Conservation (phyloP, 2,888 invertebrate genomes). For the Acholoe squamosa region DNA sequence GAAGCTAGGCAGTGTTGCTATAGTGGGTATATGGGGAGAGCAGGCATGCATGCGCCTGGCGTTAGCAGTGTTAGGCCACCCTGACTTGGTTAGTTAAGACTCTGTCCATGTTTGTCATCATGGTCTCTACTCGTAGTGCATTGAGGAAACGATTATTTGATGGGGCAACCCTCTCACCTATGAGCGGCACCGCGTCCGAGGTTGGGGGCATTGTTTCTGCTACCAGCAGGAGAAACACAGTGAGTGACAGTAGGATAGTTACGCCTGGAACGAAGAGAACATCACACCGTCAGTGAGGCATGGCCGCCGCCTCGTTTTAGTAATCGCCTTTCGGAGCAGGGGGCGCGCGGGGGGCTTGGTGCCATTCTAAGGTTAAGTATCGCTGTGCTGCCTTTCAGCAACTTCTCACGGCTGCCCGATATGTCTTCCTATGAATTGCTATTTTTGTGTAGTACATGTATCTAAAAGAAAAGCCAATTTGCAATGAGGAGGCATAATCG, state of each 20-base stretch:
- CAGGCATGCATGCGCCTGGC: constrained; percentile 9
- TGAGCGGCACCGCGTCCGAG: constrained; percentile 98
- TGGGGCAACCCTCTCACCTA: constrained; percentile 88
- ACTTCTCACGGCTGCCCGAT: neutral
- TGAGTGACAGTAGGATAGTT: constrained; percentile 97
- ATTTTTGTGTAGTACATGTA: too few species aligned
- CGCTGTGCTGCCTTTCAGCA: neutral
- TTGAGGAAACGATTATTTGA: constrained; percentile 59
- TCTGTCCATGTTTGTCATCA: constrained; percentile 63
- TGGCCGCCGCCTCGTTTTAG: neutral
- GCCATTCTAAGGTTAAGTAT: neutral
- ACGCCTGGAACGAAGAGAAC: constrained; percentile 89
- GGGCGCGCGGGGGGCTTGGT: constrained; percentile 32
- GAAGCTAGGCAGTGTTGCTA: constrained; percentile 3
- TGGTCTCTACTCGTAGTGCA: constrained; percentile 48
- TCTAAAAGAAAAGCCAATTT: too few species aligned
- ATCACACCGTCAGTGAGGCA: constrained; percentile 30
- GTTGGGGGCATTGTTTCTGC: constrained; percentile 99
- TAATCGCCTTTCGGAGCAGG: neutral
- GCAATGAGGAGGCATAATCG: too few species aligned
- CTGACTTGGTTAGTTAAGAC: constrained; percentile 31
- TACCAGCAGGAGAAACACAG: constrained; percentile 99
- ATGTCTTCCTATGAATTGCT: too few species aligned
- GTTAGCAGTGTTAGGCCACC: constrained; percentile 44
- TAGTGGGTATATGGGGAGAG: neutral